phyloP scores from a whole-genome alignment of 2,888 invertebrate species.

The Cabera pusaria region DNA sequence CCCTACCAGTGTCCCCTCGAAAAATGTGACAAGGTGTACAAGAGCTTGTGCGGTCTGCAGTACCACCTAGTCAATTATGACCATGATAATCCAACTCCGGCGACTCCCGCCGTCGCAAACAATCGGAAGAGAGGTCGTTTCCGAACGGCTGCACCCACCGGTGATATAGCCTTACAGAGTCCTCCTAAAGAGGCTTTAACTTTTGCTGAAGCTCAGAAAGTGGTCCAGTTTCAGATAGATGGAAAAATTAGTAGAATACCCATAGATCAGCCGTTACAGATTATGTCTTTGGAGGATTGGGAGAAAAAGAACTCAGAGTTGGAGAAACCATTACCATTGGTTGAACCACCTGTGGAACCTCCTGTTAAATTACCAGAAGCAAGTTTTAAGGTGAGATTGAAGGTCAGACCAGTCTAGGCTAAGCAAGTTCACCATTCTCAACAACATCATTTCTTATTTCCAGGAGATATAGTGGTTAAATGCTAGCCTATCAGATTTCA shows the following conservation, averaged over 20 bases:
- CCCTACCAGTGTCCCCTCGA: conserved; percentile 94
- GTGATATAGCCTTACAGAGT: conserved; percentile 75
- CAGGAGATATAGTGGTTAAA: too few relatives aligned
- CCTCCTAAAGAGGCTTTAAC: conserved; percentile 88
- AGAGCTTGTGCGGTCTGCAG: conserved; percentile 93
- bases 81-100: conserved; percentile 89
- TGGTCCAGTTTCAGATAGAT: conserved; percentile 94
- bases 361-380: conserved; percentile 76
- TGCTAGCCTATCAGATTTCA: too few relatives aligned
- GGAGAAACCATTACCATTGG: conserved; percentile 70
- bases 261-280: conserved; percentile 86
- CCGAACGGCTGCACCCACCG: conserved; percentile 84
- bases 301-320: conserved; percentile 72
- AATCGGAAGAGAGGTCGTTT: conserved; percentile 85
- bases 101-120: conserved; percentile 84
- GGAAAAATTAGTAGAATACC: conserved; percentile 88
- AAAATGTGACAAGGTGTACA: conserved; percentile 93
- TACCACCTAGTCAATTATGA: conserved; percentile 94
- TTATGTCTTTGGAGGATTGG: conserved; percentile 88
- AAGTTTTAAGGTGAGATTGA: conserved; percentile 69
- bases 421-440: too few relatives aligned
- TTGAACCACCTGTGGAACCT: conserved; percentile 69
- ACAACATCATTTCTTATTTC: too few relatives aligned
- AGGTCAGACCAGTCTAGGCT: too few relatives aligned
- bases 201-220: conserved; percentile 92